Evolutionary conservation across 30 jellyfish, hydroid and myxozoan species (phyloP).

Genomic region (Euphysa ruthae): DNA sequence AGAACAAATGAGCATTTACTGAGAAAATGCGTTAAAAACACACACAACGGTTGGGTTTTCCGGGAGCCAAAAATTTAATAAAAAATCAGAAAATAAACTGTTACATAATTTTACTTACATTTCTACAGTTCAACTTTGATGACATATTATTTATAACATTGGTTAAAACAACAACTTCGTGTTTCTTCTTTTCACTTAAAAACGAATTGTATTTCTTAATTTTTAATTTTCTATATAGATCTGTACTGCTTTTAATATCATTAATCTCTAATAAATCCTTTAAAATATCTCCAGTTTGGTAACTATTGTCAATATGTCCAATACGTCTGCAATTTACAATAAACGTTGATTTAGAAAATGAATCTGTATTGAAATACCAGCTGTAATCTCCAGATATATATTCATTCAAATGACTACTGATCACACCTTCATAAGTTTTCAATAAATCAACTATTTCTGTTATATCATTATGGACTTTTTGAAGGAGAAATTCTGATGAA

Average conservation of each 20-base stretch:
- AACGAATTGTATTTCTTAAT: not conserved
- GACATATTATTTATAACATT: not conserved
- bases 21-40: too few relatives aligned
- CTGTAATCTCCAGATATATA: not conserved
- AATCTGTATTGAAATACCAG: not conserved
- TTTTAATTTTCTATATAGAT: not conserved
- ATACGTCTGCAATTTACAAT: not conserved
- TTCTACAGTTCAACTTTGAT: not conserved
- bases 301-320: constrained; percentile 1
- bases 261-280: not conserved
- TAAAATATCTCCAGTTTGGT: not conserved
- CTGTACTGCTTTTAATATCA: not conserved
- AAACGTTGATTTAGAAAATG: not conserved
- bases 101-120: not conserved
- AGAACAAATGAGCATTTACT: too few relatives aligned
- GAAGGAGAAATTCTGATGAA: too few relatives aligned
- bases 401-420: not conserved
- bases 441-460: not conserved
- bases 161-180: constrained; percentile 12
- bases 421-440: not conserved
- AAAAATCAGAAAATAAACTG: too few relatives aligned
- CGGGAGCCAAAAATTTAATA: too few relatives aligned
- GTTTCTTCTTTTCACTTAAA: constrained; percentile 11
- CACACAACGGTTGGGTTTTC: too few relatives aligned
- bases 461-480: not conserved